Percentiles rank a stretch among this genome's conserved stretches.
Evolutionary conservation across 2,797 vertebrate species (phyloP).

Genomic region (Meriones psammophilus): DNA sequence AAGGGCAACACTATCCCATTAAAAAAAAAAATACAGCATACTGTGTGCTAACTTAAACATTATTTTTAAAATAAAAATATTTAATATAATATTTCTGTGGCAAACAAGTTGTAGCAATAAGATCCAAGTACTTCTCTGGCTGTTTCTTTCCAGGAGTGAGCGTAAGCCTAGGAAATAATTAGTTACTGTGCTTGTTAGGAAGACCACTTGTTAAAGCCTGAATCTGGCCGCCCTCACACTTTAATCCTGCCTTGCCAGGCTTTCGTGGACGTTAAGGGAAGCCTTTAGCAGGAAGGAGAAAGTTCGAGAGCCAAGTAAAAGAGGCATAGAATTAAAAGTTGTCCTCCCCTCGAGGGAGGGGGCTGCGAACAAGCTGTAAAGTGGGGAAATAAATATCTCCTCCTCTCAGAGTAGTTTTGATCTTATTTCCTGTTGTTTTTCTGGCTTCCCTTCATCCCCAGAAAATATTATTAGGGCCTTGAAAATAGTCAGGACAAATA

Average conservation of each 20-base stretch:
- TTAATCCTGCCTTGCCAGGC: not conserved
- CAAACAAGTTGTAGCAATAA: slow-evolving; percentile 4
- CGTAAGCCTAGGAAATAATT: slow-evolving; percentile 11
- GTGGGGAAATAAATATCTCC: not conserved
- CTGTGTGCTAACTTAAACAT: not conserved
- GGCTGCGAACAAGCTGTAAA: no score
- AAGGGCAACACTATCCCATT: not conserved
- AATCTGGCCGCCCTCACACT: not conserved
- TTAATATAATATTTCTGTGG: not conserved
- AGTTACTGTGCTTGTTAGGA: slow-evolving; percentile 22
- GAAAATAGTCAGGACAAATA: not conserved
- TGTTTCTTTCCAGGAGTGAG: not conserved
- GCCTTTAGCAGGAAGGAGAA: slow-evolving; percentile 6
- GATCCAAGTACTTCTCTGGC: slow-evolving; percentile 3
- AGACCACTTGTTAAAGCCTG: slow-evolving; percentile 20
- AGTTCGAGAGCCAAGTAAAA: not conserved
- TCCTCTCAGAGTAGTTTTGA: not conserved
- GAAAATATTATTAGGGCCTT: not conserved
- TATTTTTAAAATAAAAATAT: not conserved
- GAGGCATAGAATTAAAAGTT: not conserved
- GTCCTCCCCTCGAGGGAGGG: not conserved
- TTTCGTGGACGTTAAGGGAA: not conserved
- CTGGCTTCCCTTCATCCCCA: not conserved
- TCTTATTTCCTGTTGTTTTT: slow-evolving; percentile 20
- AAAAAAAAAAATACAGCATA: not conserved